These are phyloP conservation scores for Agapornis canus DNA, from an alignment of 2,797 vertebrate species.

Conservation along the genomic window DNA sequence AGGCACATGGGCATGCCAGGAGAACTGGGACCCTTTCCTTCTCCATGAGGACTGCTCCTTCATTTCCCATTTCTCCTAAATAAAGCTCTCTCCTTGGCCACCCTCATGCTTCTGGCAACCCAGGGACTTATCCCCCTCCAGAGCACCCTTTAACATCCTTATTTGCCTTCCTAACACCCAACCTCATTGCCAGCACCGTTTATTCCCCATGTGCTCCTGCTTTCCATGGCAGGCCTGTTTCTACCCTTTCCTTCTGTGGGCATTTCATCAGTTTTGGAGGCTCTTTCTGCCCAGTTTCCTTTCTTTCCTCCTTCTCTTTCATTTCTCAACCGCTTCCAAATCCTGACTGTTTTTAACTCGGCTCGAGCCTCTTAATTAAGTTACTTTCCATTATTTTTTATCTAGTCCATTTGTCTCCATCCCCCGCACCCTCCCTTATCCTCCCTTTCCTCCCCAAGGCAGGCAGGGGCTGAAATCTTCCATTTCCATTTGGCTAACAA, in stretches of 20 bases:
- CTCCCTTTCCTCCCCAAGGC: slow-evolving; percentile 60
- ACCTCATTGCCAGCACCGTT: neutral
- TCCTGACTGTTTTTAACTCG: slow-evolving; percentile 60
- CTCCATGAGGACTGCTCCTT: neutral
- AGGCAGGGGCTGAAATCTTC: slow-evolving; percentile 70
- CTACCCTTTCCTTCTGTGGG: slow-evolving; percentile 22
- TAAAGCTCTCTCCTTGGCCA: slow-evolving; percentile 39
- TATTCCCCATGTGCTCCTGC: slow-evolving; percentile 33
- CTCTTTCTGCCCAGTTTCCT: slow-evolving; percentile 10
- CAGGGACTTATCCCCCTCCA: slow-evolving; percentile 30
- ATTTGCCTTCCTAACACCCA: slow-evolving; percentile 46
- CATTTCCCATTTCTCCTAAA: slow-evolving; percentile 5
- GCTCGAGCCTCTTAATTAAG: slow-evolving; percentile 70
- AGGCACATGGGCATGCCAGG: neutral
- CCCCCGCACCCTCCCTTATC: slow-evolving; percentile 42
- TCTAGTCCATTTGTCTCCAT: slow-evolving; percentile 68
- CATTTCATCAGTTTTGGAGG: slow-evolving; percentile 48
- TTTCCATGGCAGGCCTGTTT: neutral
- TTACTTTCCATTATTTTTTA: slow-evolving; percentile 75
- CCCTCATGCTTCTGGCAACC: neutral
- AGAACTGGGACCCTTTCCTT: neutral
- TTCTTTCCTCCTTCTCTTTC: slow-evolving; percentile 6
- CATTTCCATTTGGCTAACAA: slow-evolving; percentile 72
- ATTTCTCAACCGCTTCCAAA: slow-evolving; percentile 52
- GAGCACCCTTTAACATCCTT: slow-evolving; percentile 37